Conservation (phyloP, 2,888 invertebrate species). For the Drosophila limbata region DNA sequence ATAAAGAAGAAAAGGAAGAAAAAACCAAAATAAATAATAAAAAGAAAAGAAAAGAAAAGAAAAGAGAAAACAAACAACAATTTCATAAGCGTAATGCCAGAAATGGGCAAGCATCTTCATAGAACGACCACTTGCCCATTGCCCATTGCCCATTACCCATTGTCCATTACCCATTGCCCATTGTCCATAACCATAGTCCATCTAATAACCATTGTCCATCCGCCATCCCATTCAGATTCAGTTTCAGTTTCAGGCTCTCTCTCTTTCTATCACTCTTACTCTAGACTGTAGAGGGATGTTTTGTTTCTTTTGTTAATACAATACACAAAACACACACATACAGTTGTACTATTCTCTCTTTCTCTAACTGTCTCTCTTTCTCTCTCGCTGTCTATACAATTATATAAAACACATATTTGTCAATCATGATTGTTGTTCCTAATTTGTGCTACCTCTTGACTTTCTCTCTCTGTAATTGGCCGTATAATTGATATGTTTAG, state of each 20-base stretch:
- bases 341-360: slow-evolving; percentile 11
- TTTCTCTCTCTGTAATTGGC: slow-evolving; percentile 44
- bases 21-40: slow-evolving; percentile 6
- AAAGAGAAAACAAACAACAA: slow-evolving; percentile 25
- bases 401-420: slow-evolving; percentile 34
- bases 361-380: background rate
- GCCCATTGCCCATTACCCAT: slow-evolving; percentile 44
- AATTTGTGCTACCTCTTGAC: slow-evolving; percentile 25
- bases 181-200: slow-evolving; percentile 62
- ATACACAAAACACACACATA: slow-evolving; percentile 38
- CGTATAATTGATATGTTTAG: slow-evolving; percentile 42
- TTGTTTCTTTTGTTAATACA: slow-evolving; percentile 48
- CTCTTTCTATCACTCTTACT: slow-evolving; percentile 36
- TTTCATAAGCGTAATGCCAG: slow-evolving; percentile 37
- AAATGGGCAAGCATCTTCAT: slow-evolving; percentile 49
- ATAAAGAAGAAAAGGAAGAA: slow-evolving; percentile 16
- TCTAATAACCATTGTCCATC: slow-evolving; percentile 74
- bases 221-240: slow-evolving; percentile 61
- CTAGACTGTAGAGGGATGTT: slow-evolving; percentile 7
- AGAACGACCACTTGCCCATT: slow-evolving; percentile 58
- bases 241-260: slow-evolving; percentile 44
- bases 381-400: slow-evolving; percentile 16
- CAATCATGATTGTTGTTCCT: slow-evolving; percentile 30
- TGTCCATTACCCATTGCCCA: slow-evolving; percentile 41
- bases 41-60: background rate